Conservation (phyloP, 2,888 invertebrate genomes). For the Oasisia sp. region DNA sequence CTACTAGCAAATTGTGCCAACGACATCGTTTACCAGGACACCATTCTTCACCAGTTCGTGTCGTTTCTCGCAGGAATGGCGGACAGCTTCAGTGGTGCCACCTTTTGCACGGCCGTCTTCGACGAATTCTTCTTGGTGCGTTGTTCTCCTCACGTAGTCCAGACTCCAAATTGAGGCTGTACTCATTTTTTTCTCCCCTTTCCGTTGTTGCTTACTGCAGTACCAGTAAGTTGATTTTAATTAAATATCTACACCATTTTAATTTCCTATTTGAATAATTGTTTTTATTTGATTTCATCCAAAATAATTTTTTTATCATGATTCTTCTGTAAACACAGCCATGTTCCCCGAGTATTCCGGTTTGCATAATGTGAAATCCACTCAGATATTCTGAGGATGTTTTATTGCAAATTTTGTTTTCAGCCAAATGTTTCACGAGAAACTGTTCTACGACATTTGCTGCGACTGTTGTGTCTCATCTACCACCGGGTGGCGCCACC, state of each 20-base stretch:
- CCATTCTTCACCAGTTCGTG: constrained; percentile 90
- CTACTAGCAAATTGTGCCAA: constrained; percentile 86
- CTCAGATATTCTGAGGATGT: neutral
- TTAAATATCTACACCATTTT: no score
- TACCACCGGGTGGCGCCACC: constrained; percentile 84
- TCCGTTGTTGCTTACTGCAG: no score
- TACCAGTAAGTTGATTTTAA: no score
- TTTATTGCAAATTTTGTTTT: constrained; percentile 19
- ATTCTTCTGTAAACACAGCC: neutral
- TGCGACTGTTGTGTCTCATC: constrained; percentile 91
- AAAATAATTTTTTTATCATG: no score
- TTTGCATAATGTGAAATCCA: neutral
- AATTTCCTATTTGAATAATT: no score
- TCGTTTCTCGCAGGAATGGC: constrained; percentile 86
- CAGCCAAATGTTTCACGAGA: constrained; percentile 82
- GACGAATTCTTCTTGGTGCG: constrained; percentile 90
- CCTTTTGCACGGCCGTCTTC: constrained; percentile 93
- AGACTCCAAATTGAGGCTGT: no score
- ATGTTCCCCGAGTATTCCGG: neutral
- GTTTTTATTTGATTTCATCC: no score
- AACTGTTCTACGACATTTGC: constrained; percentile 89
- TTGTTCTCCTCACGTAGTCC: neutral
- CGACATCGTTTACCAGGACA: constrained; percentile 93
- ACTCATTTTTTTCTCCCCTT: no score
- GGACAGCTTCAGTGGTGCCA: constrained; percentile 92